These are phyloP conservation scores for Flabesymbios commensalis DNA, from an alignment of 2,888 invertebrate species.

Conservation along the genomic window DNA sequence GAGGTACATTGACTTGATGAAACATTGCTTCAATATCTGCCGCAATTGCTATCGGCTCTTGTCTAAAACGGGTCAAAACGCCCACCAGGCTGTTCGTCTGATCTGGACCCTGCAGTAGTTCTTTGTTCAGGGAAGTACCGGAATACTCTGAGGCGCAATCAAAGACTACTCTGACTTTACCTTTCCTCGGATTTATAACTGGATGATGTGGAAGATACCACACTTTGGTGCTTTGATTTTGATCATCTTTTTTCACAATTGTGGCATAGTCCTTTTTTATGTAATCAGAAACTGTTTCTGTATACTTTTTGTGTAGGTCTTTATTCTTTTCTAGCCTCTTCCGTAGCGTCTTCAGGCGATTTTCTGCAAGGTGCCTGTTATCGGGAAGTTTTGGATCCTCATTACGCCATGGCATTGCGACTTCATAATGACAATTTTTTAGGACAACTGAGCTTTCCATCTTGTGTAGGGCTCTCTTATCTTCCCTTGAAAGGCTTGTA, in stretches of 20 bases:
- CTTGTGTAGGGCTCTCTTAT: neutral
- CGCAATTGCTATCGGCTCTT: slow-evolving; percentile 1
- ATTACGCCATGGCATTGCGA: neutral
- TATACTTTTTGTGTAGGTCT: neutral
- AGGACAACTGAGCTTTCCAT: neutral
- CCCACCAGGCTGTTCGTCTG: neutral
- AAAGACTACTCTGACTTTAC: slow-evolving; percentile 5
- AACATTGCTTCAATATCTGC: slow-evolving; percentile 7
- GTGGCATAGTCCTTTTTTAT: neutral
- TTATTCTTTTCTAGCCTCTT: neutral
- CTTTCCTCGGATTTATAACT: neutral
- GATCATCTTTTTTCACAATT: neutral
- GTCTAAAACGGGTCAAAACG: neutral
- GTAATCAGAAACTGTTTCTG: neutral
- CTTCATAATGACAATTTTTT: neutral
- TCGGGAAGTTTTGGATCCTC: neutral
- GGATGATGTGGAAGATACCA: slow-evolving; percentile 10
- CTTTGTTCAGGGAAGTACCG: neutral
- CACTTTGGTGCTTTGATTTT: neutral
- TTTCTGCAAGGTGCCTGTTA: neutral
- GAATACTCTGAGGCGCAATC: neutral
- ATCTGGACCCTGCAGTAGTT: slow-evolving; percentile 8
- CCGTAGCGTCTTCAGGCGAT: neutral
- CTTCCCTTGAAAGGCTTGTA: neutral
- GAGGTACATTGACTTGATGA: slow-evolving; percentile 1